Base-by-base conservation (phyloP, 2,888 invertebrate species). In the Ashinkailepas kermadecensis region DNA sequence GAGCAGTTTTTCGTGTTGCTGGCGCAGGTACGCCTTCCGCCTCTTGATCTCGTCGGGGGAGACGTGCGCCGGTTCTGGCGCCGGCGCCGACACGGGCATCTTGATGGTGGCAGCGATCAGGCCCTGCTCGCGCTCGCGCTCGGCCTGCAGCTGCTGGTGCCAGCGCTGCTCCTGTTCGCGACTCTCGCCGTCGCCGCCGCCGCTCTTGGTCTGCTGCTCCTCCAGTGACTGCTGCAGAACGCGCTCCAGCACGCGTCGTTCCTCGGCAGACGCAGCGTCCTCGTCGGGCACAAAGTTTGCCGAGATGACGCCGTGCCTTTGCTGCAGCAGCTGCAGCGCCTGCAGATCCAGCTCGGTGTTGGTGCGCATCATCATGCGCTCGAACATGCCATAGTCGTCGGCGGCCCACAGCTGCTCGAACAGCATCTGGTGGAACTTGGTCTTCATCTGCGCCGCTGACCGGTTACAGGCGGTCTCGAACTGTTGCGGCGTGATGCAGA, bases 321-420 rank as follows among this genome's bases (percentile, higher is more conserved):
- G 91, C 86, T 95, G 94, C 81, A 95, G 93, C 85, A 95, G 89
- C 87, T 95, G 95, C 84, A 95, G 87, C 0, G 95, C 95, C 90
- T 97, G 93, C 83, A 97, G 88, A 87, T 97, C 96, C 64, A 97
- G 89, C 86, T 96, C 96, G 56, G 96, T 92, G 87, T 97, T 97
- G 86, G 95, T 93, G 87, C 95, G 94, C 12, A 93, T 93, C 97
- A 97, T 97, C 92, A 97, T 94, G 83, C 93, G 91, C 82, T 93
- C 93, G 87, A 97, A 97, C 88, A 96, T 93, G 84, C 93, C 92
- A 85, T 93, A 94, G 87, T 97, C 95, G 86, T 96, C 96, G 0
- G 96, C 96, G 0, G 97, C 96, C 94, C 96, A 94, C 83, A 97
- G 94, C 90, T 94, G 92, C 85, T 93, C 92, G 85, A 92, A 91